Evolutionary conservation across 2,113 vertebrate species (phyloP).

Genomic region (Bolborhynchus lineola): DNA sequence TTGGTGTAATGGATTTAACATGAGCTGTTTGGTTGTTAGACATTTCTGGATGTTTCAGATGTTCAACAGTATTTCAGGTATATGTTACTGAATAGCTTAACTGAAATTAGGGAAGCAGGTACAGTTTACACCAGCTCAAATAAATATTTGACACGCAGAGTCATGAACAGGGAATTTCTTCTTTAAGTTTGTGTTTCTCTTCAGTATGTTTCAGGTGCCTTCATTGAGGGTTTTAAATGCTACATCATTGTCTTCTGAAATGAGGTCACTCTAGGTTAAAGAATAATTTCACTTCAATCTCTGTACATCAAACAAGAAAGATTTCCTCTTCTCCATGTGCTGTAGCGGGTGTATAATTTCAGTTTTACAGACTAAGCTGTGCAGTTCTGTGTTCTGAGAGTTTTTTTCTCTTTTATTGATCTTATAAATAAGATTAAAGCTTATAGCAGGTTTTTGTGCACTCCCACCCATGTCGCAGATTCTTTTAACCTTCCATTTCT

Average conservation of each 20-base stretch:
- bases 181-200: background rate
- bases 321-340: background rate
- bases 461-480: background rate
- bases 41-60: background rate
- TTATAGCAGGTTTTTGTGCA: background rate
- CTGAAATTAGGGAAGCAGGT: background rate
- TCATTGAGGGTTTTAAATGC: background rate
- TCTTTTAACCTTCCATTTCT: background rate
- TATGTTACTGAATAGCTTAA: background rate
- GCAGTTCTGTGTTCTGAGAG: background rate
- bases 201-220: background rate
- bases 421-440: background rate
- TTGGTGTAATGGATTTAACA: background rate
- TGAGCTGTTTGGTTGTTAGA: background rate
- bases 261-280: background rate
- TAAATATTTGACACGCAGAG: background rate
- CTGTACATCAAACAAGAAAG: background rate
- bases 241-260: background rate
- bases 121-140: background rate
- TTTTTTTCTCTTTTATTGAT: background rate
- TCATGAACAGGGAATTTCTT: background rate
- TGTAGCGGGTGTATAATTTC: background rate
- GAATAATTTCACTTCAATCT: background rate
- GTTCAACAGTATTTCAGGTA: background rate
- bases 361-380: background rate